phyloP scores from a whole-genome alignment of 1,140 invertebrate genomes.

The Heliconius melpomene region DNA sequence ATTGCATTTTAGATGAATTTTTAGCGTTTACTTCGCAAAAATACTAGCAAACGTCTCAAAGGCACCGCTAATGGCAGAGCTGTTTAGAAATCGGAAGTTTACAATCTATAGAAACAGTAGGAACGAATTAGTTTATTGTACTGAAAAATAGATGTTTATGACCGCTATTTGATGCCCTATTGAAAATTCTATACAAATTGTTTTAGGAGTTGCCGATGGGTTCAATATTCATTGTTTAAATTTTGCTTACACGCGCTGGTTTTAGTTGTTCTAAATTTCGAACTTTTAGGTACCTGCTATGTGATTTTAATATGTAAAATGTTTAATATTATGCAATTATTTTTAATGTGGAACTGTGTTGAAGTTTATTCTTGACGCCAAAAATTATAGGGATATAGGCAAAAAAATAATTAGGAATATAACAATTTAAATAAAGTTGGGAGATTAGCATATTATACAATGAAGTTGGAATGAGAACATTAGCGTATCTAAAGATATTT shows the following conservation, averaged over 20 bases:
- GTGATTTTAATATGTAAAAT: background rate
- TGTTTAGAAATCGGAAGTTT: conserved; percentile 69
- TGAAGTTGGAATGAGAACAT: too few species aligned
- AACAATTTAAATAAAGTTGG: too few species aligned
- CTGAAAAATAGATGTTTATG: conserved; percentile 64
- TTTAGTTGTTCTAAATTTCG: background rate
- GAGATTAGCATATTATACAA: too few species aligned
- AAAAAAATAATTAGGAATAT: too few species aligned
- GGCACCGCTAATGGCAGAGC: conserved; percentile 59
- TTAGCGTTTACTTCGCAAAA: conserved; percentile 61
- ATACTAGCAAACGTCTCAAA: conserved; percentile 42
- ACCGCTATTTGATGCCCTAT: conserved; percentile 51
- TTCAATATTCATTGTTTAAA: conserved; percentile 29
- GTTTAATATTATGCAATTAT: background rate
- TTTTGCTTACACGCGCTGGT: conserved; percentile 42
- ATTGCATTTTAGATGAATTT: conserved; percentile 41
- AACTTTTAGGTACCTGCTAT: background rate
- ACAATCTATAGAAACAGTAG: conserved; percentile 69
- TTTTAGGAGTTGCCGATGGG: conserved; percentile 54
- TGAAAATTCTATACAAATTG: conserved; percentile 49
- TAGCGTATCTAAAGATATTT: too few species aligned
- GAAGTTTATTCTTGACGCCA: background rate
- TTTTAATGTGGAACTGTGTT: background rate
- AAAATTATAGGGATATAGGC: too few species aligned
- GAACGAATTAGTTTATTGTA: conserved; percentile 68